These are phyloP conservation scores for Morone saxatilis DNA, from an alignment of 2,113 vertebrate species.

Conservation along the genomic window DNA sequence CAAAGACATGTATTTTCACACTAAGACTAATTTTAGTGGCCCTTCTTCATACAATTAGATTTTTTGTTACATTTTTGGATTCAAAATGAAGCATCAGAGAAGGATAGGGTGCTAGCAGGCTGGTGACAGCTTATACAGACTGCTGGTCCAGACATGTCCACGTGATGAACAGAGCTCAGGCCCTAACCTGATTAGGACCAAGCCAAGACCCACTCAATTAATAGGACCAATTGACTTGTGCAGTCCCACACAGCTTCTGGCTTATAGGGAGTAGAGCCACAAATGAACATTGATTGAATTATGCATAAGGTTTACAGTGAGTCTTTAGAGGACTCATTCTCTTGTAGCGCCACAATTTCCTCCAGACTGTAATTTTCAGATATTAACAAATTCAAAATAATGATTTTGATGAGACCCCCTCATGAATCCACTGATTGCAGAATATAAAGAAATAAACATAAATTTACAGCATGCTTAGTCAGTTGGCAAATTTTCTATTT, in stretches of 20 bases:
- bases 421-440: conserved; percentile 8
- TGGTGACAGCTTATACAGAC: conserved; percentile 6
- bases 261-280: conserved; percentile 24
- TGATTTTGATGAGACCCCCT: background rate
- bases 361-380: background rate
- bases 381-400: conserved; percentile 9
- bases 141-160: conserved; percentile 41
- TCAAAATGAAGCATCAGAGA: conserved; percentile 4
- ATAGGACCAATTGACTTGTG: conserved; percentile 67
- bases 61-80: background rate
- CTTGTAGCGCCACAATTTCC: background rate
- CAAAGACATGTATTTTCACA: background rate
- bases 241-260: conserved; percentile 59
- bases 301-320: background rate
- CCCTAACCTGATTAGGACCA: conserved; percentile 76
- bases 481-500: conserved; percentile 14
- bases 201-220: conserved; percentile 76
- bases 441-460: conserved; percentile 1
- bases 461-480: background rate
- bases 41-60: background rate
- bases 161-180: conserved; percentile 46
- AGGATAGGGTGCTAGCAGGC: background rate
- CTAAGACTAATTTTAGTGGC: background rate
- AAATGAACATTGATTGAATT: conserved; percentile 51
- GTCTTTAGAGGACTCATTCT: background rate